Evolutionary conservation across 2,113 vertebrate species (phyloP).

Genomic region (Callaeas wilsoni): DNA sequence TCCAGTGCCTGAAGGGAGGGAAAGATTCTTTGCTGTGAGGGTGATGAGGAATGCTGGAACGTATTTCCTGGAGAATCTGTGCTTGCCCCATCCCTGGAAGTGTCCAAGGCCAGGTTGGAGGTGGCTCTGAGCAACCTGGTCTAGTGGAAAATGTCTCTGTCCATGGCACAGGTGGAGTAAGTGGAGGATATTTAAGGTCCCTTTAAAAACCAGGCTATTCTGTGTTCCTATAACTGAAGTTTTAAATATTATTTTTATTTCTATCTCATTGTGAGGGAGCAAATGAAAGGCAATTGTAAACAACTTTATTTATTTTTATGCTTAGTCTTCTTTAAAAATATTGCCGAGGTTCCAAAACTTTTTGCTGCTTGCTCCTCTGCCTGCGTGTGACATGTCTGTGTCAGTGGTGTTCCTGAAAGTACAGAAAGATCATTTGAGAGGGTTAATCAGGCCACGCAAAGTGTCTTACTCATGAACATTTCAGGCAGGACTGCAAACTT

Average conservation of each 20-base stretch:
- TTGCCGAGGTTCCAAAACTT: not conserved
- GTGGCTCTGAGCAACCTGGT: not conserved
- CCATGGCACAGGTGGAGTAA: too few species aligned
- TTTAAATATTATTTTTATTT: not conserved
- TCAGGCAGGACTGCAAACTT: not conserved
- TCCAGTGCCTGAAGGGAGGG: not conserved
- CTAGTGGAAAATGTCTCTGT: not conserved
- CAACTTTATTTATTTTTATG: not conserved
- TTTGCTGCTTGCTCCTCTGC: accelerated
- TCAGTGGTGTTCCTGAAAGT: not conserved
- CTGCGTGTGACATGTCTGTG: accelerated
- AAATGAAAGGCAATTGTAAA: not conserved
- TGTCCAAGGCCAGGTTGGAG: accelerated
- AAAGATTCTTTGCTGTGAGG: not conserved
- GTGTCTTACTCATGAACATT: not conserved
- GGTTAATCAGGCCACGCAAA: not conserved
- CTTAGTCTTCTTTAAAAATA: not conserved
- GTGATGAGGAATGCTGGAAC: too few species aligned
- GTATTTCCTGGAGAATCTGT: not conserved
- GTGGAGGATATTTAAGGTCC: not conserved
- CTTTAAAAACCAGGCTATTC: not conserved
- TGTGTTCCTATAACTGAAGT: not conserved
- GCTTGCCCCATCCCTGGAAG: not conserved
- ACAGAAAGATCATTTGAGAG: not conserved
- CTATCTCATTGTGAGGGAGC: not conserved